Evolutionary conservation across 2,113 vertebrate species (phyloP).

Genomic region (Merops nubicus): DNA sequence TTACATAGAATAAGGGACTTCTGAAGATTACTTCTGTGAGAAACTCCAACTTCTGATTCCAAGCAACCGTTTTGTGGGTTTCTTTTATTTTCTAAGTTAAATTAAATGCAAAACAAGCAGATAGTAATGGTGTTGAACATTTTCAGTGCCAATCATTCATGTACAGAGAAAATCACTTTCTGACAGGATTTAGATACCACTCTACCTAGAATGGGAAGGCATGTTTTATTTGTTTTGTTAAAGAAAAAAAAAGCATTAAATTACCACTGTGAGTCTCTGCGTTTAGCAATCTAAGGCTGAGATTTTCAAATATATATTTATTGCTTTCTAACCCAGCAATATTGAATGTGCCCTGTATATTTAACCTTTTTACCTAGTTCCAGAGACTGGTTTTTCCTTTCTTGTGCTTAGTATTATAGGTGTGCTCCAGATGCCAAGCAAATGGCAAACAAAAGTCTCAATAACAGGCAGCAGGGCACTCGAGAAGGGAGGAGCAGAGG

Average conservation of each 20-base stretch:
- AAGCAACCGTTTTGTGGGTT: not conserved
- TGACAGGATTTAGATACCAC: not conserved
- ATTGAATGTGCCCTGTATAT: not conserved
- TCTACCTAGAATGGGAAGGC: not conserved
- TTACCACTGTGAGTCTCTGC: not conserved
- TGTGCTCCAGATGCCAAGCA: not conserved
- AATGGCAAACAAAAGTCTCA: not conserved
- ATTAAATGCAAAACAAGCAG: not conserved
- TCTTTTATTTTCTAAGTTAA: not conserved
- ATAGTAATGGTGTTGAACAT: not conserved
- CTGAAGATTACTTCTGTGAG: not conserved
- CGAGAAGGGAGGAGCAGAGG: not conserved
- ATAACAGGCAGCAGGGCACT: not conserved
- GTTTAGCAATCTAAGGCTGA: not conserved
- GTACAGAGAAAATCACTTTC: fast-evolving
- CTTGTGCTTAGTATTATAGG: not conserved
- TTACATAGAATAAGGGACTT: not conserved
- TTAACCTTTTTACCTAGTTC: not conserved
- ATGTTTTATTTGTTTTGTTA: not conserved
- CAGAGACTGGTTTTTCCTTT: not conserved
- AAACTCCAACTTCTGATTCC: not conserved
- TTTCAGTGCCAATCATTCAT: not conserved
- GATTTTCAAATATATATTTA: not conserved
- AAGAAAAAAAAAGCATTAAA: not conserved
- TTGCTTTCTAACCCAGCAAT: fast-evolving